Conservation (phyloP, 2,797 vertebrate genomes). For the Acridotheres tristis region DNA sequence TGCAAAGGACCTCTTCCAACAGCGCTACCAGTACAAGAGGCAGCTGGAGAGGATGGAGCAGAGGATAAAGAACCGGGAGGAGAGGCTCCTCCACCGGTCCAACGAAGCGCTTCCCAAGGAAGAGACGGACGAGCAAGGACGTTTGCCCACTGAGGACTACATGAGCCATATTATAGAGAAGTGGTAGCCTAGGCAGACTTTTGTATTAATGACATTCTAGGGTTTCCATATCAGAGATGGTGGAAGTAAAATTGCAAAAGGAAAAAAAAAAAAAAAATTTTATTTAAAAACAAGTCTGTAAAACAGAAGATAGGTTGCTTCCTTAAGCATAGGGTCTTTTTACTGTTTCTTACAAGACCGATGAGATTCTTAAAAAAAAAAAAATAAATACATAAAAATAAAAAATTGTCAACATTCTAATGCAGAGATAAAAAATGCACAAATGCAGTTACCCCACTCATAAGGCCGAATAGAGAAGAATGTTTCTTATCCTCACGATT, state of each 20-base stretch:
- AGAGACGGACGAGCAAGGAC: slow-evolving; percentile 85
- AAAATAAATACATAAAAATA: slow-evolving; percentile 53
- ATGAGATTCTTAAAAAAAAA: slow-evolving; percentile 56
- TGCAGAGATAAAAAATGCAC: slow-evolving; percentile 36
- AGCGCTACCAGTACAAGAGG: slow-evolving; percentile 95
- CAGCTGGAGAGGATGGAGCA: slow-evolving; percentile 94
- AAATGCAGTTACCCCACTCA: not conserved
- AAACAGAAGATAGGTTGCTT: slow-evolving; percentile 42
- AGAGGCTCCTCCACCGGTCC: slow-evolving; percentile 82
- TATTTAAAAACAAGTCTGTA: slow-evolving; percentile 51
- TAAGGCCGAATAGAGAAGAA: not conserved
- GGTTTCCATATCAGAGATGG: slow-evolving; percentile 59
- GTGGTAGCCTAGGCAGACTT: slow-evolving; percentile 88
- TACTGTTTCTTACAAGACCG: slow-evolving; percentile 63
- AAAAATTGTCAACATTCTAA: slow-evolving; percentile 14
- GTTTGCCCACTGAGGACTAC: slow-evolving; percentile 97
- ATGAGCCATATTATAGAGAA: slow-evolving; percentile 99
- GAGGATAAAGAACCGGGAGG: slow-evolving; percentile 87
- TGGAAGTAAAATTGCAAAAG: slow-evolving; percentile 48
- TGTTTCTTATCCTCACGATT: slow-evolving; percentile 46
- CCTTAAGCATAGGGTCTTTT: slow-evolving; percentile 59
- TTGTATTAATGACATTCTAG: slow-evolving; percentile 57
- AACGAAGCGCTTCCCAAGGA: slow-evolving; percentile 77
- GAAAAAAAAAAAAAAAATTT: not conserved
- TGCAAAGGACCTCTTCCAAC: slow-evolving; percentile 95